These are phyloP conservation scores for Drymodes brunneopygia DNA, from an alignment of 2,113 vertebrate genomes.

Conservation along the genomic window DNA sequence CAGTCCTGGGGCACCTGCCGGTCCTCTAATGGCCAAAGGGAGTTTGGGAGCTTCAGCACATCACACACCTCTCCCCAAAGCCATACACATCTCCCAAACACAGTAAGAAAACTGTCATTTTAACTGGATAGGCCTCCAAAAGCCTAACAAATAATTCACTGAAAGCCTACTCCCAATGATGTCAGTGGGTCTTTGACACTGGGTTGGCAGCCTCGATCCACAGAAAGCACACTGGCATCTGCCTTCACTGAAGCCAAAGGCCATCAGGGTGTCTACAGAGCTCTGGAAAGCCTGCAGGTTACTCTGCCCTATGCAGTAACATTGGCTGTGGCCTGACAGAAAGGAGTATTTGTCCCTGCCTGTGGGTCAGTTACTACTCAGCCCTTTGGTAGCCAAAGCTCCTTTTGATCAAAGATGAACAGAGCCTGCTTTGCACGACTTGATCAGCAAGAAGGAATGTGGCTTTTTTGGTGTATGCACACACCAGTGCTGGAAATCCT, in stretches of 20 bases:
- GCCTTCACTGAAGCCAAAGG: constrained; percentile 11
- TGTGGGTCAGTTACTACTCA: background rate
- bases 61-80: background rate
- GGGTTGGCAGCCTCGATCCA: background rate
- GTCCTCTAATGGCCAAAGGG: background rate
- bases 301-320: background rate
- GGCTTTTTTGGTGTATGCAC: background rate
- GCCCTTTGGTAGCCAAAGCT: background rate
- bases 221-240: background rate
- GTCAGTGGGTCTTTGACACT: background rate
- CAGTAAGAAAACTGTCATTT: background rate
- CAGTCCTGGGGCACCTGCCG: background rate
- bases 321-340: background rate
- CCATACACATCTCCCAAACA: background rate
- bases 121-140: background rate
- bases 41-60: background rate
- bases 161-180: background rate
- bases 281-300: background rate
- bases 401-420: background rate
- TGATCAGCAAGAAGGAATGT: background rate
- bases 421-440: background rate
- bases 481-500: constrained; percentile 4
- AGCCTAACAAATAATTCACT: background rate
- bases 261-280: background rate
- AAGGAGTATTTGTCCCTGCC: background rate